Conservation (phyloP, 2,797 vertebrate genomes). For the Enteromius afrohamiltoni region DNA sequence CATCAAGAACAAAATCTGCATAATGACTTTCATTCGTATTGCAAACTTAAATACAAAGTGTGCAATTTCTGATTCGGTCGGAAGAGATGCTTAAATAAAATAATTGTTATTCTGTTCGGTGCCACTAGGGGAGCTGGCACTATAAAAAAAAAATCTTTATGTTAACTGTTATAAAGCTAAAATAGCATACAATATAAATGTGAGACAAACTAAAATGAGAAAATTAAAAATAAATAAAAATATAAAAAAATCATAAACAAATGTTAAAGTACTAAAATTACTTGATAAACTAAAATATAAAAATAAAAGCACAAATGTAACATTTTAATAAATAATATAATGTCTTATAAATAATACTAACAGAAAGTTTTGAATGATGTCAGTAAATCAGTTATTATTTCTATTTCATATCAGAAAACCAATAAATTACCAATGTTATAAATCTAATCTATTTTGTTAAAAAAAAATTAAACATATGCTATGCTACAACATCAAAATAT, state of each 20-base stretch:
- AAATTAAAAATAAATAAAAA: no score
- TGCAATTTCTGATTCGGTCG: neutral
- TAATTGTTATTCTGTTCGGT: no score
- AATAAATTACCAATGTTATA: neutral
- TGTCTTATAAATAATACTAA: neutral
- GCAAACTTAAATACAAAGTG: neutral
- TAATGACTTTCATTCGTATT: slow-evolving; percentile 23
- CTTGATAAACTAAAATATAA: no score
- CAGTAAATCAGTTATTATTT: neutral
- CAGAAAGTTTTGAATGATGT: neutral
- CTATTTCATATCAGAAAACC: neutral
- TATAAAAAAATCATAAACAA: no score
- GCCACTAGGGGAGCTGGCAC: neutral
- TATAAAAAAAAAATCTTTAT: no score
- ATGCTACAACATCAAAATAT: neutral
- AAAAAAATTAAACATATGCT: neutral
- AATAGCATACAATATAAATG: neutral
- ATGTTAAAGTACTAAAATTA: no score
- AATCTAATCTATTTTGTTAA: neutral
- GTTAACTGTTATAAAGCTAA: neutral
- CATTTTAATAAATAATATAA: neutral
- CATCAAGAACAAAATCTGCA: slow-evolving; percentile 3
- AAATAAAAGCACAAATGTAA: no score
- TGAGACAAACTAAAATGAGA: neutral
- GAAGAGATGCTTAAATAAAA: neutral